These are phyloP conservation scores for Amphimallon solstitiale DNA, from an alignment of 2,888 invertebrate genomes.

Conservation along the genomic window DNA sequence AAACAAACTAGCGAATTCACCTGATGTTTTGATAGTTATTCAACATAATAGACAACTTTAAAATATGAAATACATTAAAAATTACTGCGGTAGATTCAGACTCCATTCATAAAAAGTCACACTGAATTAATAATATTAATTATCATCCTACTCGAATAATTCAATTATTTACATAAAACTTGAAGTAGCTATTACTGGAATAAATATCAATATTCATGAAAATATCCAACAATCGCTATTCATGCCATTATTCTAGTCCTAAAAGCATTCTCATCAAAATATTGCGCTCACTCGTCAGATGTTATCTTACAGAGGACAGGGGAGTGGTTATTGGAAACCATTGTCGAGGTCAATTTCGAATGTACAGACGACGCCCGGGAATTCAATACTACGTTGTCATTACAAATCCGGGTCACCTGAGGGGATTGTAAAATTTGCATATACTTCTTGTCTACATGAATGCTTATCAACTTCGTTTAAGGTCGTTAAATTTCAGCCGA, in stretches of 20 bases:
- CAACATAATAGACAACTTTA: no score
- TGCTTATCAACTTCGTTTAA: conserved; percentile 24
- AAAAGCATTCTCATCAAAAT: not conserved
- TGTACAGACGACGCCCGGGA: conserved; percentile 29
- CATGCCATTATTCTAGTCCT: not conserved
- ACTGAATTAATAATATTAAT: no score
- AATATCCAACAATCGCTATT: no score
- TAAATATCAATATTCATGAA: no score
- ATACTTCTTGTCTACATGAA: conserved; percentile 32
- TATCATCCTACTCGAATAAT: no score
- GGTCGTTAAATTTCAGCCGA: conserved; percentile 17
- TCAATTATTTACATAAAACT: not conserved
- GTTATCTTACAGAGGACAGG: not conserved
- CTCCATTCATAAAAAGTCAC: no score
- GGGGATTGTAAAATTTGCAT: conserved; percentile 30
- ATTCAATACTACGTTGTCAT: conserved; percentile 31
- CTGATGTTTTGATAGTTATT: no score
- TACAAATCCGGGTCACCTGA: conserved; percentile 27
- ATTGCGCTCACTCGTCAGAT: not conserved
- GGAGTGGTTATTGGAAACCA: conserved; percentile 3
- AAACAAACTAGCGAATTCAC: no score
- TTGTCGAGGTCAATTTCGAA: conserved; percentile 34
- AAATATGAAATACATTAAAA: no score
- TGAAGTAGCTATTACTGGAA: not conserved
- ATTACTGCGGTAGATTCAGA: no score